These are phyloP conservation scores for Daktulosphaira vitifoliae DNA, from an alignment of 1,140 invertebrate species.

Conservation along the genomic window DNA sequence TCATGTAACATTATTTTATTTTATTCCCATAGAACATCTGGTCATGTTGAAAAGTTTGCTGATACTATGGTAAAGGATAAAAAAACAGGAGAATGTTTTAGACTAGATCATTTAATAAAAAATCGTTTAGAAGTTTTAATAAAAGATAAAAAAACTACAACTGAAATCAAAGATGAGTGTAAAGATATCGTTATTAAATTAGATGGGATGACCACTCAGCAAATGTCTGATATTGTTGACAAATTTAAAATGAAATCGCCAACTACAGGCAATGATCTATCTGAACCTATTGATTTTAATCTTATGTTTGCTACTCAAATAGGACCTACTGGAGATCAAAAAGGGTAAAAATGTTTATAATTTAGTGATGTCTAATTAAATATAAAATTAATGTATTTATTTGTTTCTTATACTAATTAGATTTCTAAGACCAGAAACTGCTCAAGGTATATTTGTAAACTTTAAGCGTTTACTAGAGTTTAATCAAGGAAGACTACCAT, in stretches of 20 bases:
- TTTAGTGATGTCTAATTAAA: not conserved
- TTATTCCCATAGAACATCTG: conserved; percentile 66
- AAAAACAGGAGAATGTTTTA: conserved; percentile 91
- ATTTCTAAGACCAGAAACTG: conserved; percentile 93
- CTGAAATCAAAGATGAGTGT: conserved; percentile 64
- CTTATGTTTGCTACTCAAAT: conserved; percentile 97
- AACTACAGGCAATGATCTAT: conserved; percentile 84
- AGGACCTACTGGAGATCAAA: conserved; percentile 86
- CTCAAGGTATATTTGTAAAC: conserved; percentile 99
- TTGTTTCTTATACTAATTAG: conserved; percentile 43
- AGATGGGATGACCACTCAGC: conserved; percentile 79
- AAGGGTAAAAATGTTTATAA: conserved; percentile 53
- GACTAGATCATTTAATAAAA: conserved; percentile 98
- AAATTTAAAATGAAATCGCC: conserved; percentile 93
- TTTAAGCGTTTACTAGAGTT: conserved; percentile 95
- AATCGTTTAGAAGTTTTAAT: conserved; percentile 83
- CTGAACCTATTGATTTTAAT: conserved; percentile 95
- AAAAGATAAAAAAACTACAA: conserved; percentile 70
- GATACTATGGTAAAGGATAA: conserved; percentile 99
- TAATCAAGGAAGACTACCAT: conserved; percentile 92
- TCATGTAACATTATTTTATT: not conserved
- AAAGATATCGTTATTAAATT: conserved; percentile 72
- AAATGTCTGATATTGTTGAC: conserved; percentile 73
- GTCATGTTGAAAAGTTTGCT: conserved; percentile 97
- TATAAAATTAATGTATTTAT: not conserved